Base-by-base conservation (phyloP, 1,140 invertebrate species). In the Drosophila jambulina region DNA sequence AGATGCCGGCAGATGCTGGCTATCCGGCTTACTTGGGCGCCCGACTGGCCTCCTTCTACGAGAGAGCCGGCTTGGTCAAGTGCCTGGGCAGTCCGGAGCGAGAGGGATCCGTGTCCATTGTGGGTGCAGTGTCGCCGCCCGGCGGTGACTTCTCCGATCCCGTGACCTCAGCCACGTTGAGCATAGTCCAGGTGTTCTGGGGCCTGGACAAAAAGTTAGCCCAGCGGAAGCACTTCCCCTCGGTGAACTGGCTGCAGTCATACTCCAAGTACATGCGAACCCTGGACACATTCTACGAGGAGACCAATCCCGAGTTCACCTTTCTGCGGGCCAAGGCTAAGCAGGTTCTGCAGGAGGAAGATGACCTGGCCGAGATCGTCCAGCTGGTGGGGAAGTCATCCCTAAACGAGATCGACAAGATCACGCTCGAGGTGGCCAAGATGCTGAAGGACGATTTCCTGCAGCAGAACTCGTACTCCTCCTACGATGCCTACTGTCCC, bases 111-210 rank as follows among this genome's bases (percentile, higher is more conserved):
- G 99, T 99, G 36, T 99, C 98, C 84, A 99, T 99, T 94, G 99
- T 99, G 40, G 99, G 99, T 84, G 99, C 99, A 82, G 99, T 99
- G 67, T 99, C 99, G 23, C 99, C 99, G 42, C 99, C 99, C 92
- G 99, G 99, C 95, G 99, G 99, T 95, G 99, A 99, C 93, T 99
- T 99, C 95, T 99, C 99, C 23, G 99, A 99, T 95, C 99, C 99
- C 61, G 99, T 99, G 19, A 99, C 99, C 4, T 98, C 99, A 1
- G 99, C 99, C 58, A 99, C 99, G 7, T 95, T 99, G 45, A 98
- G 98, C 95, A 99, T 99, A 93, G 99, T 99, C 17, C 99, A 99
- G 94, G 99, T 99, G 92, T 99, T 99, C 94, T 99, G 99, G 99
- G 99, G 99, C 74, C 94, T 99, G 80, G 99, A 99, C 93, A 99